Percentiles rank a stretch among this genome's conserved stretches.
Conservation (phyloP, 2,113 vertebrate species). For the Heliornis fulica region DNA sequence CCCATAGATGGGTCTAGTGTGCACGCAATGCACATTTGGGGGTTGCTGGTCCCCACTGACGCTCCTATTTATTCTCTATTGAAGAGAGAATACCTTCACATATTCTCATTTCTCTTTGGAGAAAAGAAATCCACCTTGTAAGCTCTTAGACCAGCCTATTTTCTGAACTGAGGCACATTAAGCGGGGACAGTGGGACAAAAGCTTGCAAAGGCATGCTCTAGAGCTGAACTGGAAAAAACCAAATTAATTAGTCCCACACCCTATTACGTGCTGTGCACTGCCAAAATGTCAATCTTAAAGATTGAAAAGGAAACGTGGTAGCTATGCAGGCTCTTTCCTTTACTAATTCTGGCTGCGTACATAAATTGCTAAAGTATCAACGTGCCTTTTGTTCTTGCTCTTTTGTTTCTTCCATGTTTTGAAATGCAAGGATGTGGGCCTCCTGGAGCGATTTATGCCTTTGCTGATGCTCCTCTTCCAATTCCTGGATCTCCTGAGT, state of each 20-base stretch:
- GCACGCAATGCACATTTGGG: neutral
- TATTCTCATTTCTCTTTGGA: neutral
- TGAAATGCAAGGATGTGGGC: slow-evolving; percentile 89
- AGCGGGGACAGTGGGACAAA: neutral
- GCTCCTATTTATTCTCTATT: neutral
- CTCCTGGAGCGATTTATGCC: slow-evolving; percentile 90
- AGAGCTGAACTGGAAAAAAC: neutral
- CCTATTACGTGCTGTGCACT: neutral
- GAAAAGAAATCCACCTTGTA: neutral
- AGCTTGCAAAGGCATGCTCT: neutral
- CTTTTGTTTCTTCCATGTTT: slow-evolving; percentile 89
- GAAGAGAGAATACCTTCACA: neutral
- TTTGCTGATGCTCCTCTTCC: slow-evolving; percentile 90
- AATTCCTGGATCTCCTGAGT: slow-evolving; percentile 93
- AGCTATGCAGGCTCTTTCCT: neutral
- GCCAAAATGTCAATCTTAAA: neutral
- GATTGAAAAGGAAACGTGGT: neutral
- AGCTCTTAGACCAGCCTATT: neutral
- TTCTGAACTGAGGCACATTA: neutral
- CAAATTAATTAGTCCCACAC: neutral
- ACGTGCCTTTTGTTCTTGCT: slow-evolving; percentile 87
- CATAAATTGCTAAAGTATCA: neutral
- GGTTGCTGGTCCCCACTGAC: neutral
- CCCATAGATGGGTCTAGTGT: neutral
- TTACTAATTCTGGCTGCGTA: neutral